Base-by-base conservation (phyloP, 2,797 vertebrate species). In the Trematomus bernacchii region DNA sequence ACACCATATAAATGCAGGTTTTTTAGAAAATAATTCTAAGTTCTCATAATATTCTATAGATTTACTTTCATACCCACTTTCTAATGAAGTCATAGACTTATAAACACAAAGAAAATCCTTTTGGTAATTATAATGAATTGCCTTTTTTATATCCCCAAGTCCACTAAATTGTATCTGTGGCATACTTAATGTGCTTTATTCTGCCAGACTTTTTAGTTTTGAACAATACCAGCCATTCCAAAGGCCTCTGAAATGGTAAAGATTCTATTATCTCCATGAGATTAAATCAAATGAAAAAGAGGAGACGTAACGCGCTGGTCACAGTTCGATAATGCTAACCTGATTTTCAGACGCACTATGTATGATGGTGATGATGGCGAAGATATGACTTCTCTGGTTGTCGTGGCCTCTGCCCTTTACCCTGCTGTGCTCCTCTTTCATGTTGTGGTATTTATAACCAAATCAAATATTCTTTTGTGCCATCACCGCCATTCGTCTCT, bases 401-500 rank as follows among this genome's bases (percentile, higher is more conserved):
- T 30, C 54, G 37, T 86, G 84, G 71, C 82, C 91, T 92, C 64
- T 87, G 71, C 67, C 85, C 83, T 60, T 71, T 43, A 43, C 71
- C 91, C 89, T 11, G 73, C 93, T 87, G 90, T 30, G 91, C 66
- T 61, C 42, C 83, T 83, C 93, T 94, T 95, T 95, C 89, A 94
- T 92, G 89, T 90, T 2, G 76, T 18, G 78, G 87, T 90, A 90
- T 95, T 92, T 95, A 93, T 85, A 94, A 94, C 85, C 91, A 92
- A 94, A 95, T 94, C 89, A 94, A 92, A 94, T 93, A 92, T 96
- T 93, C 93, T 92, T 95, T 96, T 95, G 93, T 95, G 83, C 76
- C 37, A 30, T 40, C 65, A 66, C 77, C 72, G 86, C 82, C 86
- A 90, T 94, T 87, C 87, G 85, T 93, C 90, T 91, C 84, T 23